A percentile compares a stretch with the other conserved stretches of the same genome.
Conservation (phyloP, 2,888 invertebrate species). For the Drepana falcataria region DNA sequence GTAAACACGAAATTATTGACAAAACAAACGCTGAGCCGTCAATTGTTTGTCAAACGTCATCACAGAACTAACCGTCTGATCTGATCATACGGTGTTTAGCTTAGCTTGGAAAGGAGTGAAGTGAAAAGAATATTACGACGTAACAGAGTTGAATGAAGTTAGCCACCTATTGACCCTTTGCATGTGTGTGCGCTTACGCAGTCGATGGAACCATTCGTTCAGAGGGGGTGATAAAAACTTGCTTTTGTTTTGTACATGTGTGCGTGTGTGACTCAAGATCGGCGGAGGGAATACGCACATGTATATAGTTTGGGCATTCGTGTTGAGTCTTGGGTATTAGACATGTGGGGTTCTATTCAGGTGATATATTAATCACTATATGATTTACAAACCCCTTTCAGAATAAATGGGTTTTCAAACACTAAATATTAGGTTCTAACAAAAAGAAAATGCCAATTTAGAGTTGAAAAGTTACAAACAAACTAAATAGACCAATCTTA, state of each 20-base stretch:
- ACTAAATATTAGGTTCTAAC: no score
- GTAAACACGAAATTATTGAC: slow-evolving; percentile 50
- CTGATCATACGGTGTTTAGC: slow-evolving; percentile 55
- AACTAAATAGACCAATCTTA: no score
- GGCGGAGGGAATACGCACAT: neutral
- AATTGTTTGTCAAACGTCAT: slow-evolving; percentile 64
- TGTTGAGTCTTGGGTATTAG: no score
- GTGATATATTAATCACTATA: no score
- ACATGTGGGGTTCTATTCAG: no score
- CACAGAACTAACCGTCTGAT: slow-evolving; percentile 23
- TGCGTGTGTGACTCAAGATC: slow-evolving; percentile 25
- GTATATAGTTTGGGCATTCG: neutral
- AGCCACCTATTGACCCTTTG: slow-evolving; percentile 38
- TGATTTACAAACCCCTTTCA: no score
- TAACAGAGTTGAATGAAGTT: slow-evolving; percentile 65
- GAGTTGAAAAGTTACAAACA: no score
- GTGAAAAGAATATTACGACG: slow-evolving; percentile 42
- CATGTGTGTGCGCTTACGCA: slow-evolving; percentile 30
- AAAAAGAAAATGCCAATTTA: no score
- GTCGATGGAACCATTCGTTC: slow-evolving; percentile 7
- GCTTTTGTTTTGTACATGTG: slow-evolving; percentile 18
- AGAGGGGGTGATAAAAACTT: slow-evolving; percentile 42
- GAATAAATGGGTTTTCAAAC: no score
- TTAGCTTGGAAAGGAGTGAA: slow-evolving; percentile 49
- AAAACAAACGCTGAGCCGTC: slow-evolving; percentile 57